Evolutionary conservation across 1,140 invertebrate species (phyloP), one percentile per base, ranked within the genome.

Genomic region (Conus ventricosus): DNA sequence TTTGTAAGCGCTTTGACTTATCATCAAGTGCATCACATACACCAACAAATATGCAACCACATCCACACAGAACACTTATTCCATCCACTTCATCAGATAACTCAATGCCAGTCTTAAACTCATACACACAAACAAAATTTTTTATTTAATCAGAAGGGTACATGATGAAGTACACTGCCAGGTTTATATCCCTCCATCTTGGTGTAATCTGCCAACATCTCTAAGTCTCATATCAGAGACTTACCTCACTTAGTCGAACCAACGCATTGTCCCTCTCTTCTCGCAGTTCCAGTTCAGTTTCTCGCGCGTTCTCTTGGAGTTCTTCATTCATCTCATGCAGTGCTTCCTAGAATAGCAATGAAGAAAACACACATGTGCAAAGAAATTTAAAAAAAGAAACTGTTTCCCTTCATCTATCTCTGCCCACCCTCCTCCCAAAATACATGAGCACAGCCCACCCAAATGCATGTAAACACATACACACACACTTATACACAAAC

Each of bases 181-280:
- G 3, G 39, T 39, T 39, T 39, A 39, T 39, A 39, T 39, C 39
- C 39, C 39, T 39, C 39, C 39, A 39, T 39, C 39, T 39, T 39
- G 39, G 39, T 39, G 39, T 39, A 39, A 39, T 39, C 39, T 39
- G 39, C 39, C 39, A 39, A 39, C 39, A 3, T 39, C 39, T 39
- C 3, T 39, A 39, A 39, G 39, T 39, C 39, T 15, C 57, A 4
- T 60, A 60, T 60, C 57, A 60, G n/a, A 60, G 57, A 8, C 90
- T 91, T 94, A 97, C 97, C 95, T 99, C 97, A 92, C 97, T 96
- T 11, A 97, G 97, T 90, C 97, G 97, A 0, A 96, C 96, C 91
- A 97, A 96, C 8, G 98, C 97, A 95, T 99, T 96, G 94, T 99
- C 99, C 67, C 99, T 94, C 95, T 99, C 98, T 94, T 99, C 98